Conservation (phyloP, 1,140 invertebrate species). For the Doryteuthis pealeii region DNA sequence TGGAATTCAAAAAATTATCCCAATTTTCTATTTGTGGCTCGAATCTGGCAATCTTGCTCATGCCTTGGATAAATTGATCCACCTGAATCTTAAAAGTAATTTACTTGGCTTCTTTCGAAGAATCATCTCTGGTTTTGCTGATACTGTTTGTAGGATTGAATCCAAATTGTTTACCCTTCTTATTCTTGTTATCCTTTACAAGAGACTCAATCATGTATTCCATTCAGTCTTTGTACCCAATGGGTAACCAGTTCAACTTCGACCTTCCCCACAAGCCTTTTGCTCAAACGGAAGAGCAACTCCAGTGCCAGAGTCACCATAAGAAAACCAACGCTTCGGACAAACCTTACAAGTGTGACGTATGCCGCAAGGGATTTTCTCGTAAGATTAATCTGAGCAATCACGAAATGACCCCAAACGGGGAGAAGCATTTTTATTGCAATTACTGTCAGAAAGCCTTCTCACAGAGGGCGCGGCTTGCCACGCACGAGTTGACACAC, state of each 20-base stretch:
- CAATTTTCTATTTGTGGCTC: too few relatives aligned
- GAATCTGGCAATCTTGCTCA: too few relatives aligned
- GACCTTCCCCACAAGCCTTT: not conserved
- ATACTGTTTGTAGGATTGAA: too few relatives aligned
- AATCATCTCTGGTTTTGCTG: too few relatives aligned
- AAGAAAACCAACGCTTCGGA: not conserved
- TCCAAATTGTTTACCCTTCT: too few relatives aligned
- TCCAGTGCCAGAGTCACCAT: not conserved
- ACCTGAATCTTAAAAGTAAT: too few relatives aligned
- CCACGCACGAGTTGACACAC: constrained; percentile 68
- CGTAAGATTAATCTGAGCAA: constrained; percentile 15
- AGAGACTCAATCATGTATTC: not conserved
- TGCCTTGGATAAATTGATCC: too few relatives aligned
- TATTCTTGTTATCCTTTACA: too few relatives aligned
- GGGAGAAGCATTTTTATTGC: constrained; percentile 1
- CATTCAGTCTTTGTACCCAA: not conserved
- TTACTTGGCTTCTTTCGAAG: too few relatives aligned
- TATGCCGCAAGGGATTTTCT: constrained; percentile 20
- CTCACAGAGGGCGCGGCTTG: not conserved
- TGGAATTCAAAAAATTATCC: too few relatives aligned
- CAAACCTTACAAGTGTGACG: constrained; percentile 18
- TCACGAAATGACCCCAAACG: not conserved
- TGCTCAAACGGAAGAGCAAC: not conserved
- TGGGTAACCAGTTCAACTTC: constrained; percentile 1
- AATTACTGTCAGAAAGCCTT: not conserved